Conservation (phyloP, 2,113 vertebrate species). For the Tilapia sparmanii region DNA sequence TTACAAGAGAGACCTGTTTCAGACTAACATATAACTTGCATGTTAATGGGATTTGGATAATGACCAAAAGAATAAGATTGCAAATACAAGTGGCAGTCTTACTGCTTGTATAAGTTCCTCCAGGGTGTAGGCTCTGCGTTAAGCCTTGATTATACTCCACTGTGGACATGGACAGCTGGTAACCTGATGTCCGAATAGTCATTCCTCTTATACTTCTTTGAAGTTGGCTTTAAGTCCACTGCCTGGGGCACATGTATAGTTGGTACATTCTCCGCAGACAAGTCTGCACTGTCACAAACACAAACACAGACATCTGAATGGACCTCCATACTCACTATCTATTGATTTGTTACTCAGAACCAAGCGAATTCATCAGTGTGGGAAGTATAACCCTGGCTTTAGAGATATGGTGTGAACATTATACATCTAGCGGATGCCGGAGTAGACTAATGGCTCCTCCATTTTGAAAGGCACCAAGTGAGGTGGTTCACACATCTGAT, state of each 20-base stretch:
- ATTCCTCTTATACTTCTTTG: neutral
- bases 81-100: neutral
- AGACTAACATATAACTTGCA: neutral
- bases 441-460: neutral
- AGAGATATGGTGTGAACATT: neutral
- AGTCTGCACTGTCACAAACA: neutral
- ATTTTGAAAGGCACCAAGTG: neutral
- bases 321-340: neutral
- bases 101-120: neutral
- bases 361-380: fast-evolving
- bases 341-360: neutral
- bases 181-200: neutral
- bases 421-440: fast-evolving
- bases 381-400: neutral
- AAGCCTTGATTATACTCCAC: neutral
- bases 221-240: neutral
- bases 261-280: neutral
- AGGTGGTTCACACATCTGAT: neutral
- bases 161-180: neutral
- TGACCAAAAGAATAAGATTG: neutral
- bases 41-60: neutral
- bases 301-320: neutral
- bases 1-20: neutral
- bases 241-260: neutral
- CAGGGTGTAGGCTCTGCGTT: neutral